Conservation (phyloP, 35 echinoderm and acorn worm genomes). For the Apostichopus parvimensis region DNA sequence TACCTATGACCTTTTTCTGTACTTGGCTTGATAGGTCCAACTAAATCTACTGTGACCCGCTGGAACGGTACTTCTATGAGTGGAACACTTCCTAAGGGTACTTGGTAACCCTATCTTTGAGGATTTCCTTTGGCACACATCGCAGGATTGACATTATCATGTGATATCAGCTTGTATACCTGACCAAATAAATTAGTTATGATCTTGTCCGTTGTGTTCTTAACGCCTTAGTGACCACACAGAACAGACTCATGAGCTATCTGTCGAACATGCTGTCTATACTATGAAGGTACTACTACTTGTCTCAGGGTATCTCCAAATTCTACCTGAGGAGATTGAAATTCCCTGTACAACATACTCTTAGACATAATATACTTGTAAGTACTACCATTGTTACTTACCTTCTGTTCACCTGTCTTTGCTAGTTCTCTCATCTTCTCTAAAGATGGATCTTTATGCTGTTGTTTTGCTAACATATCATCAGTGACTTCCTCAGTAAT, state of each 20-base stretch:
- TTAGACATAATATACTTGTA: neutral
- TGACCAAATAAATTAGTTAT: conserved; percentile 74
- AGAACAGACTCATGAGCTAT: conserved; percentile 65
- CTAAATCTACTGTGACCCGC: conserved; percentile 60
- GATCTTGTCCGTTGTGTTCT: conserved; percentile 66
- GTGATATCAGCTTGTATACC: conserved; percentile 54
- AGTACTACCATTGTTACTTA: neutral
- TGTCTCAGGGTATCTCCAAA: too few species aligned
- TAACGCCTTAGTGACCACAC: conserved; percentile 66
- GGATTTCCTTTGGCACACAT: conserved; percentile 67
- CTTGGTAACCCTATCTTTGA: conserved; percentile 62
- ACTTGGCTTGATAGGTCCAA: conserved; percentile 59
- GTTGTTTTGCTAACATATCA: neutral
- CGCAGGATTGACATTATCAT: conserved; percentile 62
- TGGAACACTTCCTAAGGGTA: conserved; percentile 53
- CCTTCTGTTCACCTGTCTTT: neutral
- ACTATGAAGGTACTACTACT: too few species aligned
- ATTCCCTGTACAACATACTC: neutral
- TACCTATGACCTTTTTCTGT: conserved; percentile 59
- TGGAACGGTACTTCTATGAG: conserved; percentile 65
- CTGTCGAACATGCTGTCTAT: conserved; percentile 28
- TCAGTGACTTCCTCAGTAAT: neutral
- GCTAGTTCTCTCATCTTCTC: neutral
- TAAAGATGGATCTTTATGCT: neutral
- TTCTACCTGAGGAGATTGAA: conserved; percentile 1